Conservation (phyloP, 53 echinoderm and acorn worm species). For the Zoroaster sp. region DNA sequence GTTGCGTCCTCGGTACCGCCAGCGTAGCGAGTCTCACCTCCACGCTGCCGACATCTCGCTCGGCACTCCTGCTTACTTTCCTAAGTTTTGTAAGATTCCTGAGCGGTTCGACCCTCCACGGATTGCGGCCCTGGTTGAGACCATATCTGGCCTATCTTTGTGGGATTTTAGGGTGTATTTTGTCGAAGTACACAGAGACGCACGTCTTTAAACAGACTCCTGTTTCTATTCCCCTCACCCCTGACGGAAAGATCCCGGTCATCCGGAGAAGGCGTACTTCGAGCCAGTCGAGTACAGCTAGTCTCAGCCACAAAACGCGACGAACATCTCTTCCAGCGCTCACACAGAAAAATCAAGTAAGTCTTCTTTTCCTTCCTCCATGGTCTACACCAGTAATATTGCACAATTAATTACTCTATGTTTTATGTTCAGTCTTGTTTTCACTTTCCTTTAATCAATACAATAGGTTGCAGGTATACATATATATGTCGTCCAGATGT, state of each 20-base stretch:
- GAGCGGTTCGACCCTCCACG: slow-evolving; percentile 89
- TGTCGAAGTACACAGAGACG: slow-evolving; percentile 90
- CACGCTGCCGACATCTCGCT: slow-evolving; percentile 81
- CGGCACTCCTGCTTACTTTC: slow-evolving; percentile 92
- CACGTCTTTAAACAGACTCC: slow-evolving; percentile 83
- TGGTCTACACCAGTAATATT: no score
- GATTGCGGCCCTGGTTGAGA: slow-evolving; percentile 79
- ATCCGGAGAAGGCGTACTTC: slow-evolving; percentile 91
- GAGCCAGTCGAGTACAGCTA: slow-evolving; percentile 87
- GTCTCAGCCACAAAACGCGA: slow-evolving; percentile 90
- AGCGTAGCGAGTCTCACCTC: slow-evolving; percentile 89
- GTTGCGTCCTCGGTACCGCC: slow-evolving; percentile 76
- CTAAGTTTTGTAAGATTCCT: slow-evolving; percentile 95
- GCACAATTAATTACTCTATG: no score
- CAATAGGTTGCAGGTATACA: no score
- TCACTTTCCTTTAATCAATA: no score
- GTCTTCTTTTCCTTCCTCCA: neutral
- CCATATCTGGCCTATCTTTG: slow-evolving; percentile 97
- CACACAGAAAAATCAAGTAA: slow-evolving; percentile 87
- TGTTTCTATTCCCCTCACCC: slow-evolving; percentile 71
- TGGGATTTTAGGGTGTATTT: slow-evolving; percentile 88
- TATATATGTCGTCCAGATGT: no score
- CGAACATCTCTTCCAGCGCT: slow-evolving; percentile 96
- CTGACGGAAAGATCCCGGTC: slow-evolving; percentile 97
- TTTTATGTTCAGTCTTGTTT: no score